Evolutionary conservation across 2,888 invertebrate species (phyloP).

Genomic region (Hypolimnas misippus): DNA sequence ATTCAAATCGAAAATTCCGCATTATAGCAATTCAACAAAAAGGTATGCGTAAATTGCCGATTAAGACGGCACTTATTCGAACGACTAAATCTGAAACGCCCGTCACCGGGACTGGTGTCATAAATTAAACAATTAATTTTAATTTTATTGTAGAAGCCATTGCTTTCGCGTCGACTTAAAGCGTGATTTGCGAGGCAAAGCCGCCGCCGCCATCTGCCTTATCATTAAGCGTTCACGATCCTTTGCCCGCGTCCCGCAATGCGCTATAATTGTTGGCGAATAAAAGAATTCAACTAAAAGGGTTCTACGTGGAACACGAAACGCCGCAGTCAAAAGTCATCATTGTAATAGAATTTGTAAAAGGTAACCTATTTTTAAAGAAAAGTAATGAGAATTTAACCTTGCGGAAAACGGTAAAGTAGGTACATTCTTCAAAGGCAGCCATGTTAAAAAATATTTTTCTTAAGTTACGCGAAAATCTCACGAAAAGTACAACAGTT

Average conservation of each 20-base stretch:
- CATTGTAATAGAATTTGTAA: conserved; percentile 76
- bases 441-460: conserved; percentile 70
- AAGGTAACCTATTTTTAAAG: conserved; percentile 77
- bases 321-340: conserved; percentile 68
- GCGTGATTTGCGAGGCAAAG: conserved; percentile 74
- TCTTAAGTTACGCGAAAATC: conserved; percentile 60
- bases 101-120: conserved; percentile 57
- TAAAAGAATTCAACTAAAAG: conserved; percentile 65
- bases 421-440: conserved; percentile 56
- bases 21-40: conserved; percentile 49
- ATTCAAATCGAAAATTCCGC: conserved; percentile 25
- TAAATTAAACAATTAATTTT: conserved; percentile 78
- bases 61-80: conserved; percentile 69
- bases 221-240: conserved; percentile 75
- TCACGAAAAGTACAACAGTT: conserved; percentile 56
- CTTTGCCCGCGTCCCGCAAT: conserved; percentile 61
- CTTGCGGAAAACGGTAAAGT: conserved; percentile 66
- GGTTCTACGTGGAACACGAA: conserved; percentile 57
- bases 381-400: conserved; percentile 82
- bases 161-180: conserved; percentile 74
- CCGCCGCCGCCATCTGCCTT: conserved; percentile 65
- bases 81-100: conserved; percentile 65
- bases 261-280: conserved; percentile 70
- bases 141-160: conserved; percentile 67
- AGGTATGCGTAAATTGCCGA: conserved; percentile 68